These are phyloP conservation scores for Mionectes macconnelli DNA, from an alignment of 2,113 vertebrate genomes.

Conservation along the genomic window DNA sequence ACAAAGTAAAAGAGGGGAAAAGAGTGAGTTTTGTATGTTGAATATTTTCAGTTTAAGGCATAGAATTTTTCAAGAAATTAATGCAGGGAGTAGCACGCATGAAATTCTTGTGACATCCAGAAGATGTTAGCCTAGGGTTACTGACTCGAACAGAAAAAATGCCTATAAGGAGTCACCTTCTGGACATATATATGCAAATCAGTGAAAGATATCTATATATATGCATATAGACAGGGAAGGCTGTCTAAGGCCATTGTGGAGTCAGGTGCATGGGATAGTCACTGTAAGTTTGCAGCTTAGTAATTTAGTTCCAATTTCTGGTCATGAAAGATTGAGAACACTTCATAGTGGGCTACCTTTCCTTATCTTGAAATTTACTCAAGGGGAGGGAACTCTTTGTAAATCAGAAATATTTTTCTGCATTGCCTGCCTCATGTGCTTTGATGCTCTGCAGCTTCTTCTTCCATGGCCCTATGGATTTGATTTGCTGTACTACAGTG, in stretches of 20 bases:
- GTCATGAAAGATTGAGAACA: background rate
- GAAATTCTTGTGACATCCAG: background rate
- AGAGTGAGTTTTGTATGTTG: background rate
- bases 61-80: background rate
- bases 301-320: background rate
- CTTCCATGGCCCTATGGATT: background rate
- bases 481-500: background rate
- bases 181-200: background rate
- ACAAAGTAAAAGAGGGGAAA: background rate
- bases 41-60: background rate
- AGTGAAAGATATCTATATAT: background rate
- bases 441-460: background rate
- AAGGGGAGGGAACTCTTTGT: rapidly evolving
- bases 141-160: background rate
- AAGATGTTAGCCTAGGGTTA: background rate
- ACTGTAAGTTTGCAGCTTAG: background rate
- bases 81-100: background rate
- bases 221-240: background rate
- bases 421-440: rapidly evolving
- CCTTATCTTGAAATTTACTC: background rate
- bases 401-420: background rate
- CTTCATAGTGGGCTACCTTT: background rate
- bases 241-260: background rate
- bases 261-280: background rate
- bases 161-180: background rate